phyloP scores from a whole-genome alignment of 92 coral and sea anemone species.

The Siderastrea radians region DNA sequence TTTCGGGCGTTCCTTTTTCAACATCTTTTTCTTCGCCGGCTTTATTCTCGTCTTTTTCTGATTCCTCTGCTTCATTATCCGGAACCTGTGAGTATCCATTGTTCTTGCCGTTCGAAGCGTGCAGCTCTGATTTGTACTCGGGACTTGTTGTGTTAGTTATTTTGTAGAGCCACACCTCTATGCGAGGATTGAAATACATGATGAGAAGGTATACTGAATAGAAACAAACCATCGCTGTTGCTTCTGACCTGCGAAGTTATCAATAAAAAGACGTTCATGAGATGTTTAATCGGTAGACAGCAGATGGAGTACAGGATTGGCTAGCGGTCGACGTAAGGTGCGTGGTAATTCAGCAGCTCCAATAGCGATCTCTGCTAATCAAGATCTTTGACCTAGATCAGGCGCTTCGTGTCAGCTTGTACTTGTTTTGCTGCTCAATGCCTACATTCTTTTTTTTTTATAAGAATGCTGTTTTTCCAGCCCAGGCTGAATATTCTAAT shows the following conservation, averaged over 20 bases:
- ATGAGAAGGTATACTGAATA: constrained; percentile 93
- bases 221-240: constrained; percentile 96
- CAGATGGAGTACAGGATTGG: too few relatives aligned
- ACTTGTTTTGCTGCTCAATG: too few relatives aligned
- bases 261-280: not conserved
- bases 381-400: too few relatives aligned
- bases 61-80: constrained; percentile 3
- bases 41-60: constrained; percentile 21
- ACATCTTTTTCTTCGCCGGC: constrained; percentile 17
- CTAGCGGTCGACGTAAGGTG: too few relatives aligned
- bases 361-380: too few relatives aligned
- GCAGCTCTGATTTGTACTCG: constrained; percentile 88
- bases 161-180: constrained; percentile 87
- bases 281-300: too few relatives aligned
- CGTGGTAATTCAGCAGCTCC: too few relatives aligned
- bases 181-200: constrained; percentile 96
- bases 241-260: constrained; percentile 85
- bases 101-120: constrained; percentile 64
- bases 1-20: constrained; percentile 32
- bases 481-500: too few relatives aligned
- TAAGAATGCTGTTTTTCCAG: too few relatives aligned
- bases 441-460: too few relatives aligned
- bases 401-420: too few relatives aligned
- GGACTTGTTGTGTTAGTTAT: constrained; percentile 91
- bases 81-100: constrained; percentile 21